phyloP scores from a whole-genome alignment of 2,113 vertebrate genomes.

The Nesospiza acunhae region DNA sequence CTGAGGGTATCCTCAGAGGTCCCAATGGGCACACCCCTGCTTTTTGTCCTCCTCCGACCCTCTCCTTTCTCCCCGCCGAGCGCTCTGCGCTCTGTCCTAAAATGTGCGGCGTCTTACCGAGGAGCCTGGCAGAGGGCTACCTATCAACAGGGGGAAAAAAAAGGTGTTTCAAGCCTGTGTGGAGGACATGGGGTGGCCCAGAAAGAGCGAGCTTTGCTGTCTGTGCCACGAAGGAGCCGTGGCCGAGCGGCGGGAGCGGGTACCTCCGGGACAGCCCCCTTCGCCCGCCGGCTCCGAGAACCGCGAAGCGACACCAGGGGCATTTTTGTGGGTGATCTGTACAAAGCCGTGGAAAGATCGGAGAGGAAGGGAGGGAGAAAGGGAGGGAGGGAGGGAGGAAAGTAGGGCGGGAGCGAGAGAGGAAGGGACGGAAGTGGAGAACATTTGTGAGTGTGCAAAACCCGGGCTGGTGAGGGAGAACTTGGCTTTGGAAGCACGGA shows the following conservation, averaged over 20 bases:
- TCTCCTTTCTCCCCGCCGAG: neutral
- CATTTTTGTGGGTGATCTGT: neutral
- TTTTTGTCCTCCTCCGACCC: neutral
- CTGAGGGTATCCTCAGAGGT: neutral
- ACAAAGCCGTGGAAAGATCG: neutral
- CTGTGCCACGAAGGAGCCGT: no score
- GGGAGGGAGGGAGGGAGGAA: neutral
- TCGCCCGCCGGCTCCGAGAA: neutral
- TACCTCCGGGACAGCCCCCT: neutral
- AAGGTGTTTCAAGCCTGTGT: neutral
- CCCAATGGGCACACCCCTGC: neutral
- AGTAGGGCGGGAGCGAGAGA: neutral
- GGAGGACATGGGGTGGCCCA: neutral
- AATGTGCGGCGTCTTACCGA: neutral
- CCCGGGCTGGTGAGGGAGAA: neutral
- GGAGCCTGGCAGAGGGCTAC: neutral
- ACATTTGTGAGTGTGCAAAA: neutral
- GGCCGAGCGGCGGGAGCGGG: neutral
- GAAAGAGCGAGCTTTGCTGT: neutral
- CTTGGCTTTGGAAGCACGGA: slow-evolving; percentile 31
- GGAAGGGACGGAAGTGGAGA: neutral
- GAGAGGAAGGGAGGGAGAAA: neutral
- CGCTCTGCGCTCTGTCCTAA: neutral
- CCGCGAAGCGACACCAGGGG: neutral
- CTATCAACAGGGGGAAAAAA: neutral